Evolutionary conservation across 2,113 vertebrate species (phyloP), one percentile per base, ranked within the genome.

Genomic region (Nyctereutes procyonoides): DNA sequence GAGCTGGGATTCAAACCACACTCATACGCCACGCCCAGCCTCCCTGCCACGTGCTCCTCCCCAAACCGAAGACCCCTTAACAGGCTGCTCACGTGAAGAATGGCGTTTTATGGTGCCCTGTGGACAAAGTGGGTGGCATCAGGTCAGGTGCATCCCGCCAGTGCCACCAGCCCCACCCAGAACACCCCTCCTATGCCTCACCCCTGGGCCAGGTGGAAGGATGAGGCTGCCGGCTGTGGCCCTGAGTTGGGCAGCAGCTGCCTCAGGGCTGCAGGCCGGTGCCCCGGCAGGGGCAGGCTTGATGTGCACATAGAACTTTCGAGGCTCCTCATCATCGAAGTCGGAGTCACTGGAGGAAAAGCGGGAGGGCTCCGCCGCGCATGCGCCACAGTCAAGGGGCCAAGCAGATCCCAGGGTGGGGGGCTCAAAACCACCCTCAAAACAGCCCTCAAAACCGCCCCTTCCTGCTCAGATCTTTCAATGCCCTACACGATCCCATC

Each of bases 271-370:
- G 88, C 97, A 98, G 24, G 90, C 82, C 6, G 92, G 92, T 22
- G 98, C 98, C 65, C 97, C 98, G 95, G 98, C 96, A 28, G 98
- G 98, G 20, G 99, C 99, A 0, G 99, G 99, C 1, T 99, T 99
- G 98, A 99, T 99, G 98, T 99, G 99, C 58, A 99, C 99, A 32
- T 99, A 99, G 94, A 99, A 99, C 83, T 99, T 99, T 30, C 99
- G 99, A 9, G 99, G 99, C 65, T 99, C 99, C 0, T 99, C 99
- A 0, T 99, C 99, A 0, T 99, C 99, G 0, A 99, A 99, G 98
- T 99, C 99, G 0, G 99, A 99, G 96, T 99, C 99, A 0, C 99
- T 99, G 96, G 99, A 99, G 17, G 99, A 99, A 84, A 99, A 99
- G 69, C 98, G 98, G 4, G 96, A 51, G 94, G 97, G 98, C 87